Base-by-base conservation (phyloP, 2,797 vertebrate genomes). In the Florisuga fusca region DNA sequence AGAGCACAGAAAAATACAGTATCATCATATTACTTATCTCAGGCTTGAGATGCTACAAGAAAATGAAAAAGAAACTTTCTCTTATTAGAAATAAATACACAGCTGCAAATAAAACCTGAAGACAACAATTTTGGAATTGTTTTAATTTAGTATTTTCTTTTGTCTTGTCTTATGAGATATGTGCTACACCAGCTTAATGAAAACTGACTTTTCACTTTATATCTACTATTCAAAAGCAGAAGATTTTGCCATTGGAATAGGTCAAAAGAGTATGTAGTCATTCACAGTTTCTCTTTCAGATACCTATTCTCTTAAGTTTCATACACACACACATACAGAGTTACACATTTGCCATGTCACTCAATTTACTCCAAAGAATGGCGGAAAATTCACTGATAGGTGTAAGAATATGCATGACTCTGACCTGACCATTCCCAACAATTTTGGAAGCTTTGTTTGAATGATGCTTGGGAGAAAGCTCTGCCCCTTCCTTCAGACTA, bases 21-120 rank as follows among this genome's bases (percentile, higher is more conserved):
- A 93, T 96, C 89, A 94, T 96, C 92, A 83, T 84, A 93, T 90
- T 94, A 61, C 51, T 91, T 90, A 13, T 73, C 16, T 78, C 43
- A 87, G 48, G n/a, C 50, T 86, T 90, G 61, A 93, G 89, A 79
- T 46, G n/a, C 33, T 78, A 64, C n/a, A 50, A 48, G 25, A 75
- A 85, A 84, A 21, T 84, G 68, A 54, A 72, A 77, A 84, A 82
- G 41, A 84, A 84, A 84, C 54, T 73, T 48, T 26, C 9, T 73
- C 9, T 72, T 63, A 43, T 50, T 89, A 62, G 7, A 81, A 83
- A 79, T 57, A 9, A 48, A 64, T 41, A 31, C 18, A 41, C 11
- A 82, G 4, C 3, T 77, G 41, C 75, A 87, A 94, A 62, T 67
- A 64, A 95, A 93, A 71, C 19, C 18, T 36, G 20, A 84, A 62